Evolutionary conservation across 2,113 vertebrate species (phyloP).

Genomic region (Lophotis ruficrista): DNA sequence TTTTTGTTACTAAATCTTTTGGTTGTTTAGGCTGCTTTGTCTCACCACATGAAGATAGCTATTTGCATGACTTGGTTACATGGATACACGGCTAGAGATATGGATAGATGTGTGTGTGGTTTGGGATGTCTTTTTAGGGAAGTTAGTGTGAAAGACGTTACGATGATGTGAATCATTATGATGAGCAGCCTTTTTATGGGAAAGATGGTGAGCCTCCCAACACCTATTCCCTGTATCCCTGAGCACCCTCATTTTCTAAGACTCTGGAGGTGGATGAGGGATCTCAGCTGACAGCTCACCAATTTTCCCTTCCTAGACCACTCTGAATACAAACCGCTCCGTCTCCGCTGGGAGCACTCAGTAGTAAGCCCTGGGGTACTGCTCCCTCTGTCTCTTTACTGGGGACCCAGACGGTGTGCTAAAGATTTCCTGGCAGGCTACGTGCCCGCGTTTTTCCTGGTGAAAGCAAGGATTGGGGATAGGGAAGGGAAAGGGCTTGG

Average conservation of each 20-base stretch:
- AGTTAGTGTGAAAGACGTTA: neutral
- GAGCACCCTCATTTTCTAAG: neutral
- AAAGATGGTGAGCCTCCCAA: neutral
- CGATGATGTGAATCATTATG: neutral
- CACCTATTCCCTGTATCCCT: neutral
- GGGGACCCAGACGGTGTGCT: neutral
- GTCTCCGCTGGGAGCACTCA: neutral
- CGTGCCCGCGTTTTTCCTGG: rapidly evolving
- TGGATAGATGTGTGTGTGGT: neutral
- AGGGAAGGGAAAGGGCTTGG: neutral
- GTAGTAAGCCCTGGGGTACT: neutral
- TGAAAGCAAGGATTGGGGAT: neutral
- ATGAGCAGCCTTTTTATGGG: neutral
- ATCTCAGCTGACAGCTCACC: neutral
- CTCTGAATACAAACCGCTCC: neutral
- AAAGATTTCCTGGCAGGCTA: neutral
- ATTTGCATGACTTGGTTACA: neutral
- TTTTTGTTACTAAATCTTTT: neutral
- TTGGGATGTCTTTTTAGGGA: neutral
- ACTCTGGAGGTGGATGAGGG: neutral
- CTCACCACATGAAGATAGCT: neutral
- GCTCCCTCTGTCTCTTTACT: neutral
- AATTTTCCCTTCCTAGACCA: neutral
- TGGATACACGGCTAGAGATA: neutral
- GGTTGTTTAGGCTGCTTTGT: neutral